Percentiles rank a stretch among this genome's conserved stretches.
Evolutionary conservation across 2,888 invertebrate species (phyloP).

Genomic region (Nomada ferruginata): DNA sequence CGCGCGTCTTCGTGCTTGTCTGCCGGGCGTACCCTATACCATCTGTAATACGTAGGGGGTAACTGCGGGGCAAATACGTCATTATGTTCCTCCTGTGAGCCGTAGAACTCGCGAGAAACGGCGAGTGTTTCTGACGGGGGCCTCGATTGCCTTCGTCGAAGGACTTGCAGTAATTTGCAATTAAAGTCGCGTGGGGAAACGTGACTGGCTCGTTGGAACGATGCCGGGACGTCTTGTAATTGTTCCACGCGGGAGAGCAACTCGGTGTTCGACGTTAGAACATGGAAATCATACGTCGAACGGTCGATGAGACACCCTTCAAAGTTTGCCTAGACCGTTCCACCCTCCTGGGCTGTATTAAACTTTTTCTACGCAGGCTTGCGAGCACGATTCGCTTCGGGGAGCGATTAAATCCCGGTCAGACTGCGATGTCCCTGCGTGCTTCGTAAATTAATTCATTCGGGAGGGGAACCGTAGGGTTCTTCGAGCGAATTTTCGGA

Average conservation of each 20-base stretch:
- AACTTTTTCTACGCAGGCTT: conserved; percentile 9
- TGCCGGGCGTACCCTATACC: background rate
- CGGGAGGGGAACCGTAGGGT: background rate
- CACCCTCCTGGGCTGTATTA: background rate
- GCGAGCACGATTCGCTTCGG: conserved; percentile 8
- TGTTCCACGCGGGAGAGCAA: no score
- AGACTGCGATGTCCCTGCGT: background rate
- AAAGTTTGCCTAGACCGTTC: background rate
- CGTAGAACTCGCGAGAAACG: background rate
- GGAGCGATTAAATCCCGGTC: conserved; percentile 18
- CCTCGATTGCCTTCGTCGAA: conserved; percentile 6
- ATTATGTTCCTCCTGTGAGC: background rate
- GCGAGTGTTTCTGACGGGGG: conserved; percentile 2
- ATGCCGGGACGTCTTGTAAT: background rate
- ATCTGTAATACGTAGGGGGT: conserved; percentile 11
- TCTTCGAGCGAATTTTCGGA: background rate
- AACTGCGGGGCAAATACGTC: conserved; percentile 34
- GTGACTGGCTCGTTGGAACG: no score
- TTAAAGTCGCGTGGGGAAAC: background rate
- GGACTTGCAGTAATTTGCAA: background rate
- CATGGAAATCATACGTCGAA: no score
- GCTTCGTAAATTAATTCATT: conserved; percentile 16
- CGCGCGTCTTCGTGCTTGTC: conserved; percentile 48
- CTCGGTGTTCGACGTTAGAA: background rate
- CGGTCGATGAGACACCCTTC: no score